Conservation (phyloP, 2,797 vertebrate genomes). For the Xerus rutilus region DNA sequence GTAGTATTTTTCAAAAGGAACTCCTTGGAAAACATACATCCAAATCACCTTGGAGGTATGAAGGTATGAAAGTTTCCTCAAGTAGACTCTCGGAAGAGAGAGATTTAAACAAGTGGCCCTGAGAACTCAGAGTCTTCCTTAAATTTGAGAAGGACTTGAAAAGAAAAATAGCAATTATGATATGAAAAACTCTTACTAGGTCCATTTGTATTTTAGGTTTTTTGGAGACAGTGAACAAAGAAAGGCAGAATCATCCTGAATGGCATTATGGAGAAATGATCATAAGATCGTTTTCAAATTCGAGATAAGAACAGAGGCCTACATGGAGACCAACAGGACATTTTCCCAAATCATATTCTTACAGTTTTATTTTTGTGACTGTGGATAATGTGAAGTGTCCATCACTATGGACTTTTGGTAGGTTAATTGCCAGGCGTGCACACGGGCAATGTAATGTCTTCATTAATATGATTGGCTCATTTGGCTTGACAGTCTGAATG, state of each 20-base stretch:
- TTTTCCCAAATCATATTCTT: background rate
- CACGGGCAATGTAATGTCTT: background rate
- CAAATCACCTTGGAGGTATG: background rate
- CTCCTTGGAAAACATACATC: background rate
- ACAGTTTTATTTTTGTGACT: constrained; percentile 11
- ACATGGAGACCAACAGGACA: background rate
- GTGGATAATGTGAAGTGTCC: background rate
- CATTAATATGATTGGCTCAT: background rate
- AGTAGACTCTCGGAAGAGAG: background rate
- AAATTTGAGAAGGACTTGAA: background rate
- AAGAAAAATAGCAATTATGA: background rate
- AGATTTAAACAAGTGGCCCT: background rate
- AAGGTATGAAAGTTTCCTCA: background rate
- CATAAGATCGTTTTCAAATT: background rate
- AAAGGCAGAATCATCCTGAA: background rate
- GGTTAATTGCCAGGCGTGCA: background rate
- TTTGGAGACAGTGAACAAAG: background rate
- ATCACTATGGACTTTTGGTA: background rate
- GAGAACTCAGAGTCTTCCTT: background rate
- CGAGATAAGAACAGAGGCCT: background rate
- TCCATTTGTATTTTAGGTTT: background rate
- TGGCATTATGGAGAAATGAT: background rate
- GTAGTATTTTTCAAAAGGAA: background rate
- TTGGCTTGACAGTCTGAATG: background rate
- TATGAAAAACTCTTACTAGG: background rate